Base-by-base conservation (phyloP, 1,140 invertebrate species). In the Lucilia cuprina region DNA sequence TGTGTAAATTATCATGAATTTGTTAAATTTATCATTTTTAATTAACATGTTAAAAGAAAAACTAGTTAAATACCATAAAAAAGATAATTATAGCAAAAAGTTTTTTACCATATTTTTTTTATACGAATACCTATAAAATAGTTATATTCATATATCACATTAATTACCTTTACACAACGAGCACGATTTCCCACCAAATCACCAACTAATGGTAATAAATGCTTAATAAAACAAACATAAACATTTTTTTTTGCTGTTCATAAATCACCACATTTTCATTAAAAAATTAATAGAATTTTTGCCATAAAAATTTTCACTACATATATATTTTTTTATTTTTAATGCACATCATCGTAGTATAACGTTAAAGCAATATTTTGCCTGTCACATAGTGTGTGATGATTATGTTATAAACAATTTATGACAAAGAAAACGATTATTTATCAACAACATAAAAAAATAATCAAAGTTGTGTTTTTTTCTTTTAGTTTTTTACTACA, bases 381-480 rank as follows among this genome's bases (percentile, higher is more conserved):
- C 14, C 14, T 60, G 55, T 60, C 55, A 60, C 55, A 17, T n/a
- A 60, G 14, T 60, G 55, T 60, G 41, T 41, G 41, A 41, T 41
- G 55, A 60, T 60, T 60, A 60, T 60, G 55, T 60, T 60, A 60
- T 60, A 60, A 60, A 60, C 55, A 60, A 60, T 60, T 60, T 60
- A 60, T 60, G 55, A 60, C 55, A 60, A 60, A 60, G 55, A 60
- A 60, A 60, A 60, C 55, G 55, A 60, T 60, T 60, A 60, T 60
- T 60, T 60, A 60, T 60, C 55, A 60, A 60, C 14, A 60, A 60
- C 55, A 60, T 60, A 60, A 60, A 60, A 60, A 60, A 60, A 60
- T 60, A 60, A 60, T 60, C 14, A 60, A 17, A 60, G 14, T n/a
- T 60, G 13, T 60, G 0, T 60, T 60, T 60, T 60, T n/a, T 60